A percentile compares a stretch with the other conserved stretches of the same genome.
Evolutionary conservation across 2,888 invertebrate species (phyloP).

Genomic region (Mythimna pallens): DNA sequence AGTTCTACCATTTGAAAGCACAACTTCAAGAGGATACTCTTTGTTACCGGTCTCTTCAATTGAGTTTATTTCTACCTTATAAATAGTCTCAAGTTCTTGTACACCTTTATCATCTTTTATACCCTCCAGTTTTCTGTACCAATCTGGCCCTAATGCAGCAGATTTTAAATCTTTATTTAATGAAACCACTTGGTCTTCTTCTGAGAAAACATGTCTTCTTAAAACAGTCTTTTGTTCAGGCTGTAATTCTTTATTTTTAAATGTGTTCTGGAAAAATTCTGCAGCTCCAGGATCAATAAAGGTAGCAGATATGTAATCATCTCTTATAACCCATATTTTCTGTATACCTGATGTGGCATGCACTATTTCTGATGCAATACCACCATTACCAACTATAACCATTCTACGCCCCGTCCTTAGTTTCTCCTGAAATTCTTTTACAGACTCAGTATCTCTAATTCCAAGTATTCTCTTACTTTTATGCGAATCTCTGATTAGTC

Average conservation of each 20-base stretch:
- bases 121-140: constrained; percentile 93
- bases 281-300: constrained; percentile 99
- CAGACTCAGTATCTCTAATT: constrained; percentile 98
- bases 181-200: constrained; percentile 85
- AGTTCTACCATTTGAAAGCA: constrained; percentile 93
- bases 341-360: constrained; percentile 96
- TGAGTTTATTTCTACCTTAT: constrained; percentile 90
- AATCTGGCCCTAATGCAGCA: constrained; percentile 99
- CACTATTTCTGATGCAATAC: constrained; percentile 99
- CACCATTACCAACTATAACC: constrained; percentile 98
- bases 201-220: constrained; percentile 93
- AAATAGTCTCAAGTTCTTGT: constrained; percentile 91
- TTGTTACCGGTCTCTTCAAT: constrained; percentile 78
- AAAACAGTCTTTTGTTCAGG: constrained; percentile 76
- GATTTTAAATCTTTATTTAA: constrained; percentile 91
- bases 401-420: constrained; percentile 93
- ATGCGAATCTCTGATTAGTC: constrained; percentile 92
- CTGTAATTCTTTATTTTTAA: constrained; percentile 71
- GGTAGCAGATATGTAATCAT: constrained; percentile 97
- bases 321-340: constrained; percentile 98
- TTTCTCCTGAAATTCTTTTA: constrained; percentile 93
- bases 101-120: constrained; percentile 89
- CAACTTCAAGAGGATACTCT: constrained; percentile 93
- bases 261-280: constrained; percentile 94
- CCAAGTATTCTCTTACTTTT: constrained; percentile 94